Percentiles rank a stretch among this genome's conserved stretches.
These are phyloP conservation scores for Umimayanthus chanpuru DNA, from an alignment of 92 coral and sea anemone genomes.

Conservation along the genomic window DNA sequence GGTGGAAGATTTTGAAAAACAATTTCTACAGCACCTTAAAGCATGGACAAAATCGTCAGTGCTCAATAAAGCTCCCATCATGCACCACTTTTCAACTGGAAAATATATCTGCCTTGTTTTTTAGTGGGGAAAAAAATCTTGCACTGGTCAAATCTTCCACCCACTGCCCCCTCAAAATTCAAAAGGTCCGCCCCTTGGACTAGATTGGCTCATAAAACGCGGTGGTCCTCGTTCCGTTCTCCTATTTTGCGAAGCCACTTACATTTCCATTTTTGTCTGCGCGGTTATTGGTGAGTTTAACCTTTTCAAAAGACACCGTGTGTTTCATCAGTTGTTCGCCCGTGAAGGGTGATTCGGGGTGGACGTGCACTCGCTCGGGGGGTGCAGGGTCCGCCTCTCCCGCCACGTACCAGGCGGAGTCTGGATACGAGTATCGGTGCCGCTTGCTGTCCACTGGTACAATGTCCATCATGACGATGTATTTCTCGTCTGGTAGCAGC, in stretches of 20 bases:
- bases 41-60: too few species aligned
- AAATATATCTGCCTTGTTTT: too few species aligned
- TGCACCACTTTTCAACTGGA: too few species aligned
- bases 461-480: slow-evolving; percentile 74
- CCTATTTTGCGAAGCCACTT: slow-evolving; percentile 49
- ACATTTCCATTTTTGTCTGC: slow-evolving; percentile 85
- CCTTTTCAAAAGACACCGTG: slow-evolving; percentile 86
- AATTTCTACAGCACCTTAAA: too few species aligned
- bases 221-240: too few species aligned
- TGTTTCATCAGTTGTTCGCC: slow-evolving; percentile 77
- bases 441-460: slow-evolving; percentile 76
- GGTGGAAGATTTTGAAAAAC: too few species aligned
- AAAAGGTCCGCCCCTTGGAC: too few species aligned
- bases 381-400: slow-evolving; percentile 90
- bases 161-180: too few species aligned
- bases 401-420: slow-evolving; percentile 95
- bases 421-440: slow-evolving; percentile 88
- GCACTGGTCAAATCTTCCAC: too few species aligned
- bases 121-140: too few species aligned
- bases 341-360: slow-evolving; percentile 86
- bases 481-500: slow-evolving; percentile 66
- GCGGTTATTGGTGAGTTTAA: slow-evolving; percentile 87
- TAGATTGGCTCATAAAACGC: too few species aligned
- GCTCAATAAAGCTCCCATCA: too few species aligned
- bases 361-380: slow-evolving; percentile 74